phyloP scores from a whole-genome alignment of 2,113 vertebrate species.

The Oreochromis aureus region DNA sequence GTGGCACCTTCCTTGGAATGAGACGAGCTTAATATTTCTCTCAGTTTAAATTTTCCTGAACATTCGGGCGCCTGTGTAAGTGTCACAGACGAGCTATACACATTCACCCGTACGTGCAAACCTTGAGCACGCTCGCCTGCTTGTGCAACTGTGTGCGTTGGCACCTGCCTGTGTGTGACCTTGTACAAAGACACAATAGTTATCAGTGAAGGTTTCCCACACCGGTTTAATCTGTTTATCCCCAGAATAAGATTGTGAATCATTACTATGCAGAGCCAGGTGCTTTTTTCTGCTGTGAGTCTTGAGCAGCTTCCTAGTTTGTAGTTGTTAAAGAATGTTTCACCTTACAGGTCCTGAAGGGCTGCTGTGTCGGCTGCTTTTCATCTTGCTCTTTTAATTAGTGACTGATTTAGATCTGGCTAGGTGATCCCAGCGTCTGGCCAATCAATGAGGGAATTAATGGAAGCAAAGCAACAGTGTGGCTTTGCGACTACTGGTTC shows the following conservation, averaged over 20 bases:
- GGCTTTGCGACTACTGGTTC: background rate
- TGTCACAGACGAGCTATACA: background rate
- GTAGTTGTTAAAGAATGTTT: slow-evolving; percentile 45
- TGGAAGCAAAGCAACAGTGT: slow-evolving; percentile 28
- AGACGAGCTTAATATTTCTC: background rate
- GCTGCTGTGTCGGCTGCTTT: slow-evolving; percentile 56
- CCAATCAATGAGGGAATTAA: slow-evolving; percentile 68
- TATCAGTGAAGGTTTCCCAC: slow-evolving; percentile 43
- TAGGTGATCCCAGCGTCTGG: slow-evolving; percentile 62
- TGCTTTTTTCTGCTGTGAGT: background rate
- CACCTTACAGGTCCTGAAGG: slow-evolving; percentile 56
- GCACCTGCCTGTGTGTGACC: slow-evolving; percentile 15
- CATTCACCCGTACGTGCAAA: background rate
- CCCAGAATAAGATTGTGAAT: slow-evolving; percentile 41
- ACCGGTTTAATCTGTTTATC: slow-evolving; percentile 51
- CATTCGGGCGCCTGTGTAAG: background rate
- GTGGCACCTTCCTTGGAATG: background rate
- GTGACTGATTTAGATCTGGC: slow-evolving; percentile 69
- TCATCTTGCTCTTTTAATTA: slow-evolving; percentile 69
- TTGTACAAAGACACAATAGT: slow-evolving; percentile 21
- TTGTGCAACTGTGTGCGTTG: background rate
- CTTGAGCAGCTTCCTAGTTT: slow-evolving; percentile 23
- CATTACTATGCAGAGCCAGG: slow-evolving; percentile 36
- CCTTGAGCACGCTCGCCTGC: background rate
- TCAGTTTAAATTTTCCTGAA: background rate